A percentile compares a stretch with the other conserved stretches of the same genome.
These are phyloP conservation scores for Diphyllodes magnificus DNA, from an alignment of 2,113 vertebrate genomes.

Conservation along the genomic window DNA sequence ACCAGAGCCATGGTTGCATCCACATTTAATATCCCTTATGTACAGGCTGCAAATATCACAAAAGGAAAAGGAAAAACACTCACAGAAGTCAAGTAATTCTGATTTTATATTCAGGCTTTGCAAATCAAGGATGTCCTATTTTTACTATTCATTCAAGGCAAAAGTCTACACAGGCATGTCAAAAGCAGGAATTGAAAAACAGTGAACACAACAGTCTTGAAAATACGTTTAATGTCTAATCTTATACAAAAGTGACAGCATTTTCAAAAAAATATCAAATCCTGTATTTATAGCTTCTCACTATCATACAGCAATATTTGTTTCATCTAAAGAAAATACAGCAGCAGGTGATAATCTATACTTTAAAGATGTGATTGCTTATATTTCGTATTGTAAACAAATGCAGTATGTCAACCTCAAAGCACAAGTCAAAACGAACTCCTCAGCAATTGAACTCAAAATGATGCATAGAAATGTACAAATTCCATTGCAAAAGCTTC, in stretches of 20 bases:
- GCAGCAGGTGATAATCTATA: conserved; percentile 75
- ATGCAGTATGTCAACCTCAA: conserved; percentile 63
- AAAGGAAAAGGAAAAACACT: conserved; percentile 63
- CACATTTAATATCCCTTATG: not conserved
- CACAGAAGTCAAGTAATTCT: conserved; percentile 46
- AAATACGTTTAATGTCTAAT: conserved; percentile 76
- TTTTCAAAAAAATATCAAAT: conserved; percentile 80
- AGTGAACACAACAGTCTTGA: conserved; percentile 60
- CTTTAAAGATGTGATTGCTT: conserved; percentile 71
- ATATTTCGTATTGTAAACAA: conserved; percentile 72
- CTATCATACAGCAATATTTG: conserved; percentile 77
- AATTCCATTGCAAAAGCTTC: conserved; percentile 63
- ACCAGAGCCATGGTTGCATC: rapidly evolving
- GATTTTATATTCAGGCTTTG: conserved; percentile 66
- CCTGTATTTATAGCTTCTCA: conserved; percentile 74
- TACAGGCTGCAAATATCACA: not conserved
- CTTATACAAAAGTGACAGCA: conserved; percentile 78
- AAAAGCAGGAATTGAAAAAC: conserved; percentile 51
- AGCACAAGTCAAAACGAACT: conserved; percentile 70
- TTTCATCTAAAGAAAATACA: conserved; percentile 78
- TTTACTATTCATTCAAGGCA: conserved; percentile 53
- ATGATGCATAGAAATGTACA: conserved; percentile 70
- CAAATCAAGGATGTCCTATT: conserved; percentile 48
- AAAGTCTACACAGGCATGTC: conserved; percentile 55
- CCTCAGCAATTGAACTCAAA: conserved; percentile 72